These are phyloP conservation scores for Sanderia malayensis DNA, from an alignment of 30 jellyfish, hydroid and myxozoan species.

Conservation along the genomic window DNA sequence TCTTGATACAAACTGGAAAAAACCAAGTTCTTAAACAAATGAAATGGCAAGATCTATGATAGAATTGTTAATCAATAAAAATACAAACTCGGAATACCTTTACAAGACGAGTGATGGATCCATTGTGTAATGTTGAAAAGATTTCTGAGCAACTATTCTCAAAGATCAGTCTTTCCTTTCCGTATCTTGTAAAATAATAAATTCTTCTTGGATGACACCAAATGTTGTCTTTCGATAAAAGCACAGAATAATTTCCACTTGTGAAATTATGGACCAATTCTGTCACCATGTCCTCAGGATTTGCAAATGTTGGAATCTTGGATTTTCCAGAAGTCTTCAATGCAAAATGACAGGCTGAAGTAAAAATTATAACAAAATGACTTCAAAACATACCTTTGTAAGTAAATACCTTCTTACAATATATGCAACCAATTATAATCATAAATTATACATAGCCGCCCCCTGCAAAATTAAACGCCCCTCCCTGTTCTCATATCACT, in stretches of 20 bases:
- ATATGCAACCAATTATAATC: too few species aligned
- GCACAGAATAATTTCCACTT: not conserved
- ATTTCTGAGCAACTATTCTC: conserved; percentile 29
- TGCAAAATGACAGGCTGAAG: not conserved
- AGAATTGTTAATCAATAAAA: too few species aligned
- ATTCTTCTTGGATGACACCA: conserved; percentile 42
- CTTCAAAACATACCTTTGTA: too few species aligned
- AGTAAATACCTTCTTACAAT: too few species aligned
- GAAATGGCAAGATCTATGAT: too few species aligned
- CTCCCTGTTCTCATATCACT: too few species aligned
- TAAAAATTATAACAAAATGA: too few species aligned
- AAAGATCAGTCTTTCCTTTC: conserved; percentile 24
- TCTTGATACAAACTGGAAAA: not conserved
- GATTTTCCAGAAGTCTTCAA: not conserved
- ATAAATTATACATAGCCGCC: too few species aligned
- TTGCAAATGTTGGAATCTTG: not conserved
- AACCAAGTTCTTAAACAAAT: too few species aligned
- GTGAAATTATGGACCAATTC: not conserved
- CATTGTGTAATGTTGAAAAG: not conserved
- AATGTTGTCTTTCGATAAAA: not conserved
- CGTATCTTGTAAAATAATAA: conserved; percentile 17
- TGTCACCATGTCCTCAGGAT: not conserved
- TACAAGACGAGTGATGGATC: conserved; percentile 3
- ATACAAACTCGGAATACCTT: conserved; percentile 4
- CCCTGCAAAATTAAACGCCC: too few species aligned